phyloP scores from a whole-genome alignment of 1,140 invertebrate genomes.

The Delia radicum region DNA sequence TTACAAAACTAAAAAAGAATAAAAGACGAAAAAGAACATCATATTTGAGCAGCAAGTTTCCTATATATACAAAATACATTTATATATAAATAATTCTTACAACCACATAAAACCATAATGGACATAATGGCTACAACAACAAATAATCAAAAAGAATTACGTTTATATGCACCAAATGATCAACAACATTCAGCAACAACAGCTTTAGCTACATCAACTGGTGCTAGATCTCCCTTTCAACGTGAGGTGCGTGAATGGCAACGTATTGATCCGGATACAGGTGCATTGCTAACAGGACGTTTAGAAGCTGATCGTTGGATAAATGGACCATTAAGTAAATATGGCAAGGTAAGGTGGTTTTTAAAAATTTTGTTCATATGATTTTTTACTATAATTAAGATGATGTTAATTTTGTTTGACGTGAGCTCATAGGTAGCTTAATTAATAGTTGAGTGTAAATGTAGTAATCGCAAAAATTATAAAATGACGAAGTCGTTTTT shows the following conservation, averaged over 20 bases:
- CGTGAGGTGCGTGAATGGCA: conserved; percentile 56
- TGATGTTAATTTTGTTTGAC: background rate
- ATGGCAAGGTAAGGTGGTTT: conserved; percentile 49
- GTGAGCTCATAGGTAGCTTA: background rate
- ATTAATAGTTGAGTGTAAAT: background rate
- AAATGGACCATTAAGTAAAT: conserved; percentile 52
- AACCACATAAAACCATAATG: background rate
- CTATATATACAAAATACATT: background rate
- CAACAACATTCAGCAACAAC: background rate
- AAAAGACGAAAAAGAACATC: background rate
- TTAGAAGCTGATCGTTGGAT: conserved; percentile 56
- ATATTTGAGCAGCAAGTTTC: background rate
- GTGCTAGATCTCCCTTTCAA: conserved; percentile 50
- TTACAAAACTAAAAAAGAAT: background rate
- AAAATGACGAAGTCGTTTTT: background rate
- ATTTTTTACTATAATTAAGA: background rate
- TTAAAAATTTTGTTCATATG: background rate
- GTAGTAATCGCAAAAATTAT: background rate
- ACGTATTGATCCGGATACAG: conserved; percentile 55
- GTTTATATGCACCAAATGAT: background rate
- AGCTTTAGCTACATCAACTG: conserved; percentile 27
- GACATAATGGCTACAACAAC: conserved; percentile 5
- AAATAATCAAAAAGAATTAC: conserved; percentile 14
- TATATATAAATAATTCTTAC: background rate
- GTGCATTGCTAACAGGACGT: conserved; percentile 52